Percentiles rank a stretch among this genome's conserved stretches.
phyloP scores from a whole-genome alignment of 2,113 vertebrate genomes.

The Struthidea cinerea region DNA sequence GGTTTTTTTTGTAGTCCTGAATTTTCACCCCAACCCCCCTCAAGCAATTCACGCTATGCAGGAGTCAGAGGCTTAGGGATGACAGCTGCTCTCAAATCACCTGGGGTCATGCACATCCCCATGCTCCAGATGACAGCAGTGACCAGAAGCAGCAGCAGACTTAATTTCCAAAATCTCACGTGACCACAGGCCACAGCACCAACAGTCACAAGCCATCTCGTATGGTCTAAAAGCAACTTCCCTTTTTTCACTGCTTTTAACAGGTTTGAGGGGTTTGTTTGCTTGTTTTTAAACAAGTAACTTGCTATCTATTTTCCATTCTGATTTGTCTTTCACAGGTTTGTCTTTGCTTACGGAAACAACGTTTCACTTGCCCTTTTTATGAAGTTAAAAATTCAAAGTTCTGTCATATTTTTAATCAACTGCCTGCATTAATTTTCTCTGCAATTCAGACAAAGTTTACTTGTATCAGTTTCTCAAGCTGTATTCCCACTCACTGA shows the following conservation, averaged over 20 bases:
- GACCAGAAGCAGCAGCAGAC: background rate
- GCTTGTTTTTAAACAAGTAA: background rate
- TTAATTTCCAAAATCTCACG: background rate
- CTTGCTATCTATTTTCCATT: background rate
- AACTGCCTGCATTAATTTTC: constrained; percentile 39
- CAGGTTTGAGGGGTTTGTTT: background rate
- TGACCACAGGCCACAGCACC: background rate
- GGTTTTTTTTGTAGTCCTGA: background rate
- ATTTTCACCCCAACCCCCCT: background rate
- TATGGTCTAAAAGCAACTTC: background rate
- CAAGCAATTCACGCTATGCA: background rate
- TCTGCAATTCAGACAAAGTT: background rate
- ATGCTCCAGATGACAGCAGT: rapidly evolving
- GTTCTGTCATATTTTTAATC: constrained; percentile 10
- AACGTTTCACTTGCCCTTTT: background rate
- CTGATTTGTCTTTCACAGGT: background rate
- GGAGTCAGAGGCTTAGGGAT: background rate
- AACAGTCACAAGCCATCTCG: background rate
- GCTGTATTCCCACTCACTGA: background rate
- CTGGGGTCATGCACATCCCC: background rate
- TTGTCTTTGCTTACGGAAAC: background rate
- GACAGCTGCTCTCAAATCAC: background rate
- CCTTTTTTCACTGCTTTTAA: background rate
- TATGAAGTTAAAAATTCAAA: background rate
- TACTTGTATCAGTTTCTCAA: background rate